Conservation (phyloP, 2,797 vertebrate genomes). For the Oreochromis grahami region DNA sequence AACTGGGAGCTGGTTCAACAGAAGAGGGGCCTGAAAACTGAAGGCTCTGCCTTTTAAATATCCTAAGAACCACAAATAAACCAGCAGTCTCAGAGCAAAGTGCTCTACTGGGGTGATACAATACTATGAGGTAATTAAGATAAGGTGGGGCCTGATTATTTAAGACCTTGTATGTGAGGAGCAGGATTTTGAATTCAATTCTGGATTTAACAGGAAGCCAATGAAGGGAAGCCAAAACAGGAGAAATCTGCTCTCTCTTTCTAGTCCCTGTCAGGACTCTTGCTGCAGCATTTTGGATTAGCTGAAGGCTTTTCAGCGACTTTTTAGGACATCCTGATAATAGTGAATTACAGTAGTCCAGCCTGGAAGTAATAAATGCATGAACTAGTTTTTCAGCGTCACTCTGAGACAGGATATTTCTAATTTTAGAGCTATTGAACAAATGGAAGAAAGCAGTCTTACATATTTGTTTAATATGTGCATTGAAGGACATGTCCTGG, state of each 20-base stretch:
- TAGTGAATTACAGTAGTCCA: fast-evolving
- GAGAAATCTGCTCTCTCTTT: not conserved
- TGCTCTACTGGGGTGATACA: not conserved
- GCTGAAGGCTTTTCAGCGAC: fast-evolving
- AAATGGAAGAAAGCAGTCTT: not conserved
- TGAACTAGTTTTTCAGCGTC: too few species aligned
- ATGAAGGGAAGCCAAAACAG: too few species aligned
- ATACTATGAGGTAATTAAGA: not conserved
- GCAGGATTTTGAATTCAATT: not conserved
- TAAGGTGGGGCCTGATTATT: not conserved
- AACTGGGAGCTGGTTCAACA: not conserved
- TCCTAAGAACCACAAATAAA: not conserved
- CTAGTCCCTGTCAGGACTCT: not conserved
- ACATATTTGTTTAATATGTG: not conserved
- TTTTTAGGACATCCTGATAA: fast-evolving
- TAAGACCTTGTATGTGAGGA: not conserved
- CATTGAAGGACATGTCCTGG: fast-evolving
- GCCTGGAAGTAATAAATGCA: too few species aligned
- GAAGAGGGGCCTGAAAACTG: not conserved
- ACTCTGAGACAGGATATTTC: too few species aligned
- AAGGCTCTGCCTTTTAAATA: not conserved
- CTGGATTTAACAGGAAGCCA: not conserved
- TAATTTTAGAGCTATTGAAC: fast-evolving
- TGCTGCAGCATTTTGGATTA: not conserved
- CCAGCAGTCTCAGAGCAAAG: not conserved